Evolutionary conservation across 1,140 invertebrate species (phyloP), one percentile per base, ranked within the genome.

Genomic region (Pseudomyrmex flavicornis): DNA sequence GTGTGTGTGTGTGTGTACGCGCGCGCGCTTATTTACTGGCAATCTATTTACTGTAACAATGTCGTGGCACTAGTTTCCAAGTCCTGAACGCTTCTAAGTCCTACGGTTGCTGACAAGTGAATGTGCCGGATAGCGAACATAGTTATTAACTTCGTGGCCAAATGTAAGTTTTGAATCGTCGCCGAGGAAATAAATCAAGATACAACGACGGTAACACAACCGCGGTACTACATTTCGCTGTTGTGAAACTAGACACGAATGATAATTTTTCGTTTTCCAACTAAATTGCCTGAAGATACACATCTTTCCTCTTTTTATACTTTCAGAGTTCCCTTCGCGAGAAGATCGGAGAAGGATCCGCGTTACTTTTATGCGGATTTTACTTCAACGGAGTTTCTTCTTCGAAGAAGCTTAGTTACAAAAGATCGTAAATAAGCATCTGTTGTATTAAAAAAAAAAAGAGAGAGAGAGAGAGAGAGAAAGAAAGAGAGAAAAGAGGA

Each of bases 111-210:
- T 44, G 20, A 7, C n/a, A 22, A 66, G 26, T 68, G 74, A 68
- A 76, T 44, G 74, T 12, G 17, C 62, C 26, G 52, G 52, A 17
- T 13, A 26, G 20, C 22, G 15, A 56, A 77, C 74, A 77, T 48
- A 77, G 74, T 77, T 77, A 20, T 77, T 63, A 77, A 77, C 74
- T 77, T 77, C 13, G 35, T 20, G 44, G n/a, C 7, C n/a, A 48
- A 65, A 17, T 22, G 48, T 17, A 15, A 68, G 61, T 65, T 52
- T 26, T 20, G 54, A 35, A 10, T n/a, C n/a, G 5, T 65, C 44
- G 26, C 26, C 2, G 35, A 35, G 72, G 13, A 48, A 62, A 54
- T 76, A 66, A 66, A 76, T 66, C 61, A 44, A 65, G 58, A 48
- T 20, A 5, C 44, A 5, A 22, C 12, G 8, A 15, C 8, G 58